These are phyloP conservation scores for Rhamnusium bicolor DNA, from an alignment of 2,888 invertebrate species.

Conservation along the genomic window DNA sequence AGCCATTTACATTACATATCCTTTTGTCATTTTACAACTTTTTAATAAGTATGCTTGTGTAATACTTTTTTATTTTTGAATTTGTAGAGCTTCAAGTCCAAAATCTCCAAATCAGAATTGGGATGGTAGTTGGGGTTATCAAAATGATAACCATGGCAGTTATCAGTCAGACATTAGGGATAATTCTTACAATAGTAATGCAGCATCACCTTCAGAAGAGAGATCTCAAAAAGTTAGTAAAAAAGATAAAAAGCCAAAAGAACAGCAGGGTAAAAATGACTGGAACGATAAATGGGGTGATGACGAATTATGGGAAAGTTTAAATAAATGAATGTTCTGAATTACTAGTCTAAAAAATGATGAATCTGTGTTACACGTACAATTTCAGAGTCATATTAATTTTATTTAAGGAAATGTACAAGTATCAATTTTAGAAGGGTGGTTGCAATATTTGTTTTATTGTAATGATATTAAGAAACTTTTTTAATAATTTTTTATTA, in stretches of 20 bases:
- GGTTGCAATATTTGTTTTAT: too few species aligned
- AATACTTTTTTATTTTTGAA: background rate
- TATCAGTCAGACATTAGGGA: slow-evolving; percentile 65
- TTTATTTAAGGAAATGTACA: background rate
- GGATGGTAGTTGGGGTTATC: slow-evolving; percentile 65
- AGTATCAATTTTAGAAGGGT: background rate
- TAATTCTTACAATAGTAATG: slow-evolving; percentile 60
- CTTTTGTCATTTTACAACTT: too few species aligned
- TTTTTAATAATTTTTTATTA: too few species aligned
- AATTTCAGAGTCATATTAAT: slow-evolving; percentile 1
- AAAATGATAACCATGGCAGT: slow-evolving; percentile 63
- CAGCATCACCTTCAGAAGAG: slow-evolving; percentile 60
- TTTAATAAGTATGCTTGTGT: background rate
- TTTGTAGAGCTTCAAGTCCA: slow-evolving; percentile 68
- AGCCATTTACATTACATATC: too few species aligned
- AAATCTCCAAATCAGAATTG: slow-evolving; percentile 66
- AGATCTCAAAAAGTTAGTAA: slow-evolving; percentile 52
- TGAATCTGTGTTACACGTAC: background rate
- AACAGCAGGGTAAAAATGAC: slow-evolving; percentile 62
- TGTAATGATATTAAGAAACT: too few species aligned
- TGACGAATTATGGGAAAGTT: slow-evolving; percentile 77
- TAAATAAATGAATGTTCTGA: slow-evolving; percentile 73
- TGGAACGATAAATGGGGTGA: slow-evolving; percentile 73
- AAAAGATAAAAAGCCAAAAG: slow-evolving; percentile 64
- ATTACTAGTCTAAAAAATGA: slow-evolving; percentile 14